These are phyloP conservation scores for Campylorhamphus procurvoides DNA, from an alignment of 2,113 vertebrate genomes.

Conservation along the genomic window DNA sequence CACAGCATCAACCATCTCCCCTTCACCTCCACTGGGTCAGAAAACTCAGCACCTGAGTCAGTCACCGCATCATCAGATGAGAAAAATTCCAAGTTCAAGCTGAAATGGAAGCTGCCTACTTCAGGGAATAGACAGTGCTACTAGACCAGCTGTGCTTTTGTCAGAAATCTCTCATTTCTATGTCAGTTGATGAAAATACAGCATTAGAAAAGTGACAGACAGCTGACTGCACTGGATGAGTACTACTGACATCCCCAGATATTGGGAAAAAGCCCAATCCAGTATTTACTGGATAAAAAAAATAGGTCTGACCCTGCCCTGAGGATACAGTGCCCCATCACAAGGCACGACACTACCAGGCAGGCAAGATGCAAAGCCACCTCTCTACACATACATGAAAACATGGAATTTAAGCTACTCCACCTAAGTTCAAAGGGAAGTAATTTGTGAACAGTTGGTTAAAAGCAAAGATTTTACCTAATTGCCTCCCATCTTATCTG, in stretches of 20 bases:
- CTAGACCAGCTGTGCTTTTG: neutral
- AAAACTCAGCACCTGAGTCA: neutral
- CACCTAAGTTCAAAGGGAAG: neutral
- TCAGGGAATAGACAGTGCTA: neutral
- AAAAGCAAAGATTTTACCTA: neutral
- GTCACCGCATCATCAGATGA: neutral
- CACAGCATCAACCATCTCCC: neutral
- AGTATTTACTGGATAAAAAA: neutral
- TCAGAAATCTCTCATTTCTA: neutral
- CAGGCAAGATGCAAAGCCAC: neutral
- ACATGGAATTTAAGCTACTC: neutral
- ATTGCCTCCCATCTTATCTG: neutral
- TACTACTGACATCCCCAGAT: neutral
- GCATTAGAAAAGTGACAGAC: neutral
- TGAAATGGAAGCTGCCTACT: neutral
- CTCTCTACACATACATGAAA: neutral
- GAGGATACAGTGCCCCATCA: neutral
- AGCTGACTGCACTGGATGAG: neutral
- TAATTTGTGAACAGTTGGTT: neutral
- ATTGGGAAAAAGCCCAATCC: fast-evolving
- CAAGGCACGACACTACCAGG: neutral
- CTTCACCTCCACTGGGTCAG: neutral
- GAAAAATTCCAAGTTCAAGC: neutral
- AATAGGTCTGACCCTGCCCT: neutral
- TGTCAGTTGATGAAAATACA: neutral